Evolutionary conservation across 2,797 vertebrate species (phyloP).

Genomic region (Falco concolor): DNA sequence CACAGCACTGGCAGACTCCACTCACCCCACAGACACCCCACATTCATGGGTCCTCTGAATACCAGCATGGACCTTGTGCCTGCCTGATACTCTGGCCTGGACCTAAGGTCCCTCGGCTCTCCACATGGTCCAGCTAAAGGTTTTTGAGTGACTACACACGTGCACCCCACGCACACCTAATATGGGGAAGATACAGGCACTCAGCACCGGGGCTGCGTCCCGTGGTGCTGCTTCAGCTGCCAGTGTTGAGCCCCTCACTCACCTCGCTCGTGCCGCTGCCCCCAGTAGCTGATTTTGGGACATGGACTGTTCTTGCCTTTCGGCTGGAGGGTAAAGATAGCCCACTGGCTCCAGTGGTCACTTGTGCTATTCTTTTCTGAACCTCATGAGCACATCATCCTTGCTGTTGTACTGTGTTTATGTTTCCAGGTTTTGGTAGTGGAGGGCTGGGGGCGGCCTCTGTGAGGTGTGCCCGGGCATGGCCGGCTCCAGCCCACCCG

Average conservation of each 20-base stretch:
- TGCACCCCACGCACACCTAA: accelerated
- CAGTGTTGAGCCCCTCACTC: too few species aligned
- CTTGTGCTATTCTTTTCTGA: neutral
- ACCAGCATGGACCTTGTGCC: neutral
- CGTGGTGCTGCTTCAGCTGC: neutral
- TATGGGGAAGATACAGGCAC: too few species aligned
- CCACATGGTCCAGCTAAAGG: neutral
- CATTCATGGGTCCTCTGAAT: neutral
- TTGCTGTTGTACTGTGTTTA: neutral
- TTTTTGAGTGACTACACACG: neutral
- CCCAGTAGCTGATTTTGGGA: neutral
- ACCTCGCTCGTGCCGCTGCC: accelerated
- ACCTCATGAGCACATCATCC: neutral
- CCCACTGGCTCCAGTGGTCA: neutral
- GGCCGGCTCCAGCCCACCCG: too few species aligned
- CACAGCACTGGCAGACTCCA: too few species aligned
- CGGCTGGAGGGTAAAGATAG: neutral
- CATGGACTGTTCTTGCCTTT: neutral
- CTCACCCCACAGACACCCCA: neutral
- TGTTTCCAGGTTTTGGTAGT: neutral
- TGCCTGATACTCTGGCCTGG: neutral
- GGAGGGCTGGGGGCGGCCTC: accelerated
- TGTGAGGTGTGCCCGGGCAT: neutral
- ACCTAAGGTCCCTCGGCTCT: neutral
- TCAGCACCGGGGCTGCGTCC: too few species aligned